Evolutionary conservation across 2,797 vertebrate genomes (phyloP), one percentile per base, ranked within the genome.

Genomic region (Knipowitschia caucasica): DNA sequence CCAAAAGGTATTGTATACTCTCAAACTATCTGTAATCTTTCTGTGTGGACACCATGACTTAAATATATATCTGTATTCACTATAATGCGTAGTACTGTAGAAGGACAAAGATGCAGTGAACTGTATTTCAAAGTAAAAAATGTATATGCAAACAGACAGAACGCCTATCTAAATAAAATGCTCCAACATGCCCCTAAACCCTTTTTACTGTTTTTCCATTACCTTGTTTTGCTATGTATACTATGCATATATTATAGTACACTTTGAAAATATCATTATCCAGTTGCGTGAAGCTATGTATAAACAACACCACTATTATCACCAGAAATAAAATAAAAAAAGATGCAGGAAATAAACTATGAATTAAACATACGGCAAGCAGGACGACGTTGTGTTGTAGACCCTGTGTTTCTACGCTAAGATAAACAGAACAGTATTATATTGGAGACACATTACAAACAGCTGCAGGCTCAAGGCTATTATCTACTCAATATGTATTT

Each of bases 401-500:
- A 88, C 77, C 67, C 78, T 80, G 71, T 81, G 83, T 83, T 81
- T 89, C 83, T 89, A 91, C 73, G 61, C 84, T 84, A 78, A 84
- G 83, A 78, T 86, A 80, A 86, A 83, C 81, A 62, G 82, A 88
- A 84, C 79, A 80, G 78, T 79, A 86, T 81, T 81, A 83, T 83
- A 80, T 71, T 73, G 72, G 79, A 85, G 82, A 86, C 78, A 86
- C 82, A 80, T 77, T 72, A 89, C 82, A 79, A 84, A 85, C 73
- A 83, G 85, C 80, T 82, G 79, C 78, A 80, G 80, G 80, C 81
- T 84, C 82, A 78, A 86, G 77, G 75, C 82, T 83, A 84, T 69
- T 77, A 77, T 82, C 80, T 82, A 87, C 75, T 83, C 74, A 75
- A 81, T 72, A 82, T 76, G 83, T 77, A 26, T 26, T 84, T 85